A percentile compares a stretch with the other conserved stretches of the same genome.
Evolutionary conservation across 2,888 invertebrate species (phyloP).

Genomic region (Tricholauxania praeusta): DNA sequence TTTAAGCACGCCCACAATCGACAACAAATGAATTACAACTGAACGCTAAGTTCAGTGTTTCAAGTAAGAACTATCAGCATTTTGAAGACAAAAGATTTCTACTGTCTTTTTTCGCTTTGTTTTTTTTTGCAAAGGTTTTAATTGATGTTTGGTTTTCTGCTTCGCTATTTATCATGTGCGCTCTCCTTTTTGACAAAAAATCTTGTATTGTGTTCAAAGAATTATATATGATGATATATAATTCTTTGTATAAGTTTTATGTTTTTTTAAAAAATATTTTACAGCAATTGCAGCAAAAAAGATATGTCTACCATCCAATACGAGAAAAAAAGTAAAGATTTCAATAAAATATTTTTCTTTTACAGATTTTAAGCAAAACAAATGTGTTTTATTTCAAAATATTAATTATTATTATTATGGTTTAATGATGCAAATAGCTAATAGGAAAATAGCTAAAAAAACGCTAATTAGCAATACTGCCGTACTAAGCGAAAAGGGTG

Average conservation of each 20-base stretch:
- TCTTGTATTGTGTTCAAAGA: no score
- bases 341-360: conserved; percentile 48
- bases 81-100: conserved; percentile 12
- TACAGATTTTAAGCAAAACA: conserved; percentile 49
- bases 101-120: background rate
- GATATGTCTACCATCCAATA: conserved; percentile 47
- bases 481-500: no score
- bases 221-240: no score
- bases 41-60: conserved; percentile 2
- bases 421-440: no score
- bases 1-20: background rate
- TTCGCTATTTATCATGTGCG: no score
- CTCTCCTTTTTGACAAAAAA: no score
- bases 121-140: background rate
- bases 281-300: conserved; percentile 41
- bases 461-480: no score
- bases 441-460: no score
- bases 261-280: conserved; percentile 44
- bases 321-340: conserved; percentile 48
- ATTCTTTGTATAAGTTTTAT: conserved; percentile 53
- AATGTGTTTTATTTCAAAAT: conserved; percentile 34
- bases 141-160: no score
- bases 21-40: conserved; percentile 13
- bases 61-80: conserved; percentile 25
- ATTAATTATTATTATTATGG: no score